Base-by-base conservation (phyloP, 2,888 invertebrate genomes). In the Meiosimyza decipiens region DNA sequence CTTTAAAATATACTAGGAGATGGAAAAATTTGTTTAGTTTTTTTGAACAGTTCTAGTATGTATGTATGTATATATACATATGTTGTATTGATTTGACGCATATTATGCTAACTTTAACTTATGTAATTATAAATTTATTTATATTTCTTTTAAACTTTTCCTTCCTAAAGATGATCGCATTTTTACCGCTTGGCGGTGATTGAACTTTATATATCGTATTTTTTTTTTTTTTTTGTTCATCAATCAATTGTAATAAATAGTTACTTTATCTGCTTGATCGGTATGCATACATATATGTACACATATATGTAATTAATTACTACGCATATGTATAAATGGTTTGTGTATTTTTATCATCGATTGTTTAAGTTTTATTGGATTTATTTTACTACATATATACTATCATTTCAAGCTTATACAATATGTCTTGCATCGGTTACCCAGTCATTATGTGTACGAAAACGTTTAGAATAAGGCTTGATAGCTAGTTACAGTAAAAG, bases 1-100 rank as follows among this genome's bases (percentile, higher is more conserved):
- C 2, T 3, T 28, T 28, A 3, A 2, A 22, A 3, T 28, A 3
- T 28, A 28, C 28, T 28, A 28, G 28, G 28, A 28, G 4, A 28
- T 28, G 4, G 28, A 28, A 28, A 28, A 28, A 28, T 28, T 4
- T 28, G 28, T 28, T 28, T 28, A 4, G 3, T 28, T 28, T 28
- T 28, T 28, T 28, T 28, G 28, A 28, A 28, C 28, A 28, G 28
- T 3, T 28, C 28, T 28, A 28, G 40, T 40, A 7, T 71, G 52
- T 69, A 40, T 75, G 71, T 67, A 72, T 65, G 66, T 75, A 59
- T 67, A 40, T 47, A n/a, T n/a, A n/a, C 22, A 22, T 22, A 22
- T 67, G 64, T 52, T 52, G 28, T 49, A 40, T 64, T 47, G 4
- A 55, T 66, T 40, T 54, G 55, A 66, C 6, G 67, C 57, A 57